Evolutionary conservation across 2,888 invertebrate genomes (phyloP).

Genomic region (Drosophila macrospina): DNA sequence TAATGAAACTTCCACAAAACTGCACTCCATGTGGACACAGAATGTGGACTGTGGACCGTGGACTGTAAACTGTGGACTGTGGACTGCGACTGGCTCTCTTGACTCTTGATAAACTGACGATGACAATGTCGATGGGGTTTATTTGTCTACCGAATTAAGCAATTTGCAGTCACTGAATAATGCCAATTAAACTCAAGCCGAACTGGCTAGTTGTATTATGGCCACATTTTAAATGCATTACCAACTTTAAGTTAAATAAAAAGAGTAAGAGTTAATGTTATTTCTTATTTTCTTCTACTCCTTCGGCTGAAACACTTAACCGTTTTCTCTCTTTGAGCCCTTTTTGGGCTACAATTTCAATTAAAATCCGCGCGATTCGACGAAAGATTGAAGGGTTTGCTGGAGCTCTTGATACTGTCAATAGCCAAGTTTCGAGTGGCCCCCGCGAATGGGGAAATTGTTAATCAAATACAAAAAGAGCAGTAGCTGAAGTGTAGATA

Average conservation of each 20-base stretch:
- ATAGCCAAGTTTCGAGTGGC: conserved; percentile 43
- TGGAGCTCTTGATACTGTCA: conserved; percentile 49
- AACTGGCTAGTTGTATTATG: neutral
- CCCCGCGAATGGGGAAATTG: conserved; percentile 38
- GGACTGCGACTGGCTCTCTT: conserved; percentile 5
- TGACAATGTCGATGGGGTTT: conserved; percentile 18
- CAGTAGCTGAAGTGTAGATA: conserved; percentile 25
- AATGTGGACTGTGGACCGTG: too few relatives aligned
- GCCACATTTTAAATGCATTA: too few relatives aligned
- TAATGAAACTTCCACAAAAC: conserved; percentile 52
- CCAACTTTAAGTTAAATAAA: conserved; percentile 8
- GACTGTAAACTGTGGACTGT: too few relatives aligned
- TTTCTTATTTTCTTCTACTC: conserved; percentile 24
- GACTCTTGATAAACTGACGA: conserved; percentile 44
- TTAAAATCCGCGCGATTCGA: conserved; percentile 51
- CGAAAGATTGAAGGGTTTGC: conserved; percentile 20
- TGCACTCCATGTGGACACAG: conserved; percentile 19
- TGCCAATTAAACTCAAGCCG: neutral
- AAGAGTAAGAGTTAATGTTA: too few relatives aligned
- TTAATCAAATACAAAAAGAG: conserved; percentile 58
- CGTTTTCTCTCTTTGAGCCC: conserved; percentile 29
- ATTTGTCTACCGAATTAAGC: conserved; percentile 38
- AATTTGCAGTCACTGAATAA: conserved; percentile 21
- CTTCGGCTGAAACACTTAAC: conserved; percentile 33
- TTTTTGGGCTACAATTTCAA: conserved; percentile 57